Percentiles rank a stretch among this genome's conserved stretches.
Conservation (phyloP, 2,113 vertebrate genomes). For the Saimiri boliviensis region DNA sequence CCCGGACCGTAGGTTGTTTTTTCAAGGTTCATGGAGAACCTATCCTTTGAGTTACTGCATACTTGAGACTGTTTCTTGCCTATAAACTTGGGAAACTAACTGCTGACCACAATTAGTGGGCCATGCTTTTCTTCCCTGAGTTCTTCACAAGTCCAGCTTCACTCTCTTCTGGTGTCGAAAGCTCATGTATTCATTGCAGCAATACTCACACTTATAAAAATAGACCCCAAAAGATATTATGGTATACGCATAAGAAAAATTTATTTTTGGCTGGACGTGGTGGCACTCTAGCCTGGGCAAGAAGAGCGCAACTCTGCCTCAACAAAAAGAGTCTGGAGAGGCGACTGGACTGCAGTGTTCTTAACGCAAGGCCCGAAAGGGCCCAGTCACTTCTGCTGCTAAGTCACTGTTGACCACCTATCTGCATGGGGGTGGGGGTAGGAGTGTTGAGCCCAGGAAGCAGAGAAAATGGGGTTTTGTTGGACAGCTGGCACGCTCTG, state of each 20-base stretch:
- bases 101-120: neutral
- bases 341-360: neutral
- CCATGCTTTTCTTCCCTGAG: neutral
- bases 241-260: neutral
- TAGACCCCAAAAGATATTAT: neutral
- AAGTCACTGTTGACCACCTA: neutral
- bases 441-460: neutral
- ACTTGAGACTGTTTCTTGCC: neutral
- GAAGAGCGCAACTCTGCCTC: too few species aligned
- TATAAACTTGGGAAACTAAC: neutral
- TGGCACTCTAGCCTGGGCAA: too few species aligned
- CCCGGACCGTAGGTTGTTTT: neutral
- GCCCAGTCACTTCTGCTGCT: neutral
- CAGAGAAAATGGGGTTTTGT: neutral
- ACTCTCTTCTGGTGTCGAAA: neutral
- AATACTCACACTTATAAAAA: neutral
- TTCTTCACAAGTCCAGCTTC: neutral
- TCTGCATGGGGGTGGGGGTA: rapidly evolving
- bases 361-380: neutral
- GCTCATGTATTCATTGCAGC: neutral
- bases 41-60: neutral
- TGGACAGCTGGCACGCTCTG: neutral
- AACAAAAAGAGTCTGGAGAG: neutral
- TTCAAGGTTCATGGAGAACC: neutral
- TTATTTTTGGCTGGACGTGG: neutral